Percentiles rank a stretch among this genome's conserved stretches.
These are phyloP conservation scores for Malaclemys terrapin DNA, from an alignment of 2,113 vertebrate species.

Conservation along the genomic window DNA sequence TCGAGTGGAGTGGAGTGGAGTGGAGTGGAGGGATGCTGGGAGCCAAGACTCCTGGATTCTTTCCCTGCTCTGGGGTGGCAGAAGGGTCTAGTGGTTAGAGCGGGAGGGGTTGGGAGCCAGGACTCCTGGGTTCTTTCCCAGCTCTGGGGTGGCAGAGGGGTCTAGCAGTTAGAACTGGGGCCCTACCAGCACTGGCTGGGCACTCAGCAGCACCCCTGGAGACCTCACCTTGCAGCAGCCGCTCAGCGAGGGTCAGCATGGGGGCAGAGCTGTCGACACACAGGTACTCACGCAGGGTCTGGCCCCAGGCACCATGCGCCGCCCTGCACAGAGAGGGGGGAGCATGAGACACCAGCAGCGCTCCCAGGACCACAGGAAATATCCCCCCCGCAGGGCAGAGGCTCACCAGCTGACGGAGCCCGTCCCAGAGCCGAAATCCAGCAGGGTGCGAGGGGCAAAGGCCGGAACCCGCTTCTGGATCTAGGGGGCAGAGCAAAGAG, in stretches of 20 bases:
- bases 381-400: not conserved
- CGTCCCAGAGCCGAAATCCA: conserved; percentile 92
- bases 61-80: not conserved
- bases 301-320: conserved; percentile 84
- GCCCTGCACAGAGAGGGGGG: conserved; percentile 79
- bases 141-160: not conserved
- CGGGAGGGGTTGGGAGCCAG: not conserved
- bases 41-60: not conserved
- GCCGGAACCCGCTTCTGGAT: conserved; percentile 82
- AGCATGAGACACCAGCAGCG: not conserved
- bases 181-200: too few species aligned
- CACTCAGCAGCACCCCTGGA: too few species aligned
- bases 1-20: not conserved
- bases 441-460: conserved; percentile 84
- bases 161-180: not conserved
- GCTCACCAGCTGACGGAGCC: conserved; percentile 88
- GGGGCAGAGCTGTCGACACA: conserved; percentile 87
- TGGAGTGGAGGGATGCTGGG: not conserved
- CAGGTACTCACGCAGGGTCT: conserved; percentile 85
- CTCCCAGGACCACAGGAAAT: not conserved
- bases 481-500: conserved; percentile 65
- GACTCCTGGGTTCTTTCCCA: not conserved
- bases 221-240: conserved; percentile 81
- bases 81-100: not conserved
- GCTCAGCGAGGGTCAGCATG: conserved; percentile 88